Conservation (phyloP, 2,113 vertebrate genomes). For the Ammospiza caudacuta region DNA sequence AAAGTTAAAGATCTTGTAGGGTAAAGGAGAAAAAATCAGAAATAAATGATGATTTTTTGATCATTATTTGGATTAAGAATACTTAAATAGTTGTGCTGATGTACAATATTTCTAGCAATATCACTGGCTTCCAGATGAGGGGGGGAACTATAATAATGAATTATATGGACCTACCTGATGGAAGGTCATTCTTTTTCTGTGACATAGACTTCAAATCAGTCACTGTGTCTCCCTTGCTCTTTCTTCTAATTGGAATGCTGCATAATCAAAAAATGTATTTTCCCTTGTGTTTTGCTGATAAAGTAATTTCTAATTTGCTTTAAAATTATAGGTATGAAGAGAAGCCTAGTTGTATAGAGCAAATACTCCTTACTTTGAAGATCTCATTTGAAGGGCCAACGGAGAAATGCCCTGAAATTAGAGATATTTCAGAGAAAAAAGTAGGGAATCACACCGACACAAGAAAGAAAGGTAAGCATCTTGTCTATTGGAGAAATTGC, state of each 20-base stretch:
- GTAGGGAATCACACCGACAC: neutral
- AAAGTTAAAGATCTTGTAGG: neutral
- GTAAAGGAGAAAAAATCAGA: neutral
- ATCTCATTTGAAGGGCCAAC: neutral
- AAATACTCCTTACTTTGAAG: conserved; percentile 15
- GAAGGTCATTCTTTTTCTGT: neutral
- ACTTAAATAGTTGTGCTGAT: conserved; percentile 4
- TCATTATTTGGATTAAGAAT: neutral
- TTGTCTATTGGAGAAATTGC: neutral
- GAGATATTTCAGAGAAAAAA: conserved; percentile 26
- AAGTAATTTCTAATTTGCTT: conserved; percentile 1
- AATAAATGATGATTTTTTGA: neutral
- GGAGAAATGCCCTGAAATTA: neutral
- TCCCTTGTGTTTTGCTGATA: neutral
- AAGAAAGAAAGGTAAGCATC: neutral
- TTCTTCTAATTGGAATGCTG: conserved; percentile 38
- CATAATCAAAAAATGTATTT: conserved; percentile 4
- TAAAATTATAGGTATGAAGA: neutral
- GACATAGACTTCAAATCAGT: neutral
- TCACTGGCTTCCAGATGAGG: neutral
- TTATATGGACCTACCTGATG: neutral
- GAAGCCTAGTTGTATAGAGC: neutral
- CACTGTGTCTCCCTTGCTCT: conserved; percentile 7
- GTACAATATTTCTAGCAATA: neutral
- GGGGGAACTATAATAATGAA: neutral